Base-by-base conservation (phyloP, 2,888 invertebrate species). In the Panzeria rudis region DNA sequence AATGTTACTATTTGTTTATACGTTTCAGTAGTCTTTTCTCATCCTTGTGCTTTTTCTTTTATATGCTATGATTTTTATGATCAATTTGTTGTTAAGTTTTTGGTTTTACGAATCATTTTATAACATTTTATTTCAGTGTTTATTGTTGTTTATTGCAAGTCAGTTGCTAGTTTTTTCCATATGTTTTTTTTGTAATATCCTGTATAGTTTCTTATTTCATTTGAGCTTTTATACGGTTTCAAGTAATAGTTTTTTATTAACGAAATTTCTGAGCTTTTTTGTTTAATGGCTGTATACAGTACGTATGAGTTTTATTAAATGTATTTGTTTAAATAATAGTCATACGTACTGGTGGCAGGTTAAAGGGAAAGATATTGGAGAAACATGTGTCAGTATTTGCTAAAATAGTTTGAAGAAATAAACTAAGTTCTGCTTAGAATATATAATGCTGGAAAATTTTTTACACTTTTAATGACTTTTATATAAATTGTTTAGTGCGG, bases 21-120 rank as follows among this genome's bases (percentile, higher is more conserved):
- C 20, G 20, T 50, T 50, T 8, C 20, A 11, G 13, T 20, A n/a
- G n/a, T n/a, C 25, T 20, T 17, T 8, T 32, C 15, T 23, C 25
- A 20, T 32, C 7, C 41, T 44, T 13, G 4, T 56, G n/a, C 2
- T 41, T 25, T 25, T 2, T 41, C 35, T n/a, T n/a, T 13, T 20
- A n/a, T 41, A 23, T 38, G 38, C 64, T 56, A 52, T 56, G 52
- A 17, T 61, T 68, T 81, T 75, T 61, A 44, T 68, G 32, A 15
- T 52, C 59, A 52, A 75, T 75, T 81, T 81, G 50, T 41, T 75
- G n/a, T 75, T 15, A 17, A 44, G 23, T n/a, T 71, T 64, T 64
- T 47, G 44, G 17, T 61, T 4, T 38, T 38, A 29, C 35, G 56
- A 62, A 59, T 20, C 7, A 25, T 78, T 69, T 78, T 44, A 38